Evolutionary conservation across 2,797 vertebrate species (phyloP), one percentile per base, ranked within the genome.

Genomic region (Calcarius lapponicus): DNA sequence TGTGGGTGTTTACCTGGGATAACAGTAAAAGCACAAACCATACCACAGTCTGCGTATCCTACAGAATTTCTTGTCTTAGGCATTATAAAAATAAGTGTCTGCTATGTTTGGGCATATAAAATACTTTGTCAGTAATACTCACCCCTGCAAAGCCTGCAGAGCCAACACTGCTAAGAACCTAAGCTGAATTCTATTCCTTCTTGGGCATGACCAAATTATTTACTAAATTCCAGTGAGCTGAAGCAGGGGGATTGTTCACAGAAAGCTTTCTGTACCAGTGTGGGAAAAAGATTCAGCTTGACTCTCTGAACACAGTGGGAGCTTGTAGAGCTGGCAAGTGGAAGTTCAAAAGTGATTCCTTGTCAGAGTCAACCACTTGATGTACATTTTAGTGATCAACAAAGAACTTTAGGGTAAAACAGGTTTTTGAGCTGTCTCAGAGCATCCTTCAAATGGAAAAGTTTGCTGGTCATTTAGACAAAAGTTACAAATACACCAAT

Each of bases 211-310:
- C 17, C 40, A 80, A 82, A 86, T 80, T 86, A 80, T 86, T 90
- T 88, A 83, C 86, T 90, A 28, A 93, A 95, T 94, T 93, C 84
- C 84, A 87, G n/a, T 7, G 36, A 91, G 79, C 29, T 89, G 89
- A 94, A 93, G 78, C 79, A 79, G 80, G 85, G 43, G 4, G 57
- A 73, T 60, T 91, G 76, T 74, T 87, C 67, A 56, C 29, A 57
- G 48, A 83, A 82, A 76, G 57, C 9, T 76, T 42, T 57, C 22
- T 28, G 16, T 38, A 84, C 32, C 26, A 67, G 32, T 38, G 65
- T 89, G 79, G 69, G 81, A 93, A 87, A 89, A 93, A 86, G 45
- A 83, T 54, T 80, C 42, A 66, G 56, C 21, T 38, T 60, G 79
- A 80, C 21, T 51, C 21, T 65, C 73, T 79, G 51, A 85, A 78